These are phyloP conservation scores for Gopherus evgoodei DNA, from an alignment of 2,113 vertebrate genomes.

Conservation along the genomic window DNA sequence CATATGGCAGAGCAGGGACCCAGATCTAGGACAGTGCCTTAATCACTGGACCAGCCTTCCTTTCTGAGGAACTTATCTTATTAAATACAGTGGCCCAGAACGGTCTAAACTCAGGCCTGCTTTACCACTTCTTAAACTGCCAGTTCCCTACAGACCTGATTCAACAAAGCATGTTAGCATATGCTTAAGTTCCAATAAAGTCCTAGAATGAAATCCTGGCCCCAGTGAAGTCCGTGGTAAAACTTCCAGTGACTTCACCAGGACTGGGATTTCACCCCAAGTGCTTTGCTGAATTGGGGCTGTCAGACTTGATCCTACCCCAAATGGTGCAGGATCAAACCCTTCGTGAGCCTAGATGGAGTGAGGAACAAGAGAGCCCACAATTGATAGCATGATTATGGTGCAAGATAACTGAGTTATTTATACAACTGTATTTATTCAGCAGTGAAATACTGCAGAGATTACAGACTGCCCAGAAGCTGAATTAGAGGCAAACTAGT, in stretches of 20 bases:
- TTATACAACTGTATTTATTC: not conserved
- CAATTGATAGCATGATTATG: accelerated
- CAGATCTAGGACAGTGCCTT: not conserved
- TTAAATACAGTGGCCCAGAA: not conserved
- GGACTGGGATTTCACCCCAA: not conserved
- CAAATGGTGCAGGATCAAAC: not conserved
- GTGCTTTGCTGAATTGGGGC: not conserved
- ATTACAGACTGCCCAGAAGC: not conserved
- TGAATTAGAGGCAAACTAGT: not conserved
- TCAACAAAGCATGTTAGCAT: not conserved
- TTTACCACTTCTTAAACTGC: not conserved
- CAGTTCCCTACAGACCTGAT: not conserved
- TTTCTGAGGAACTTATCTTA: not conserved
- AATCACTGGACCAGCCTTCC: not conserved
- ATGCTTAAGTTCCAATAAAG: not conserved
- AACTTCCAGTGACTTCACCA: not conserved
- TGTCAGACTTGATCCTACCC: not conserved
- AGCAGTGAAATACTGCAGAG: not conserved
- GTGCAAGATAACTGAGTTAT: not conserved
- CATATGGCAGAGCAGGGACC: not conserved
- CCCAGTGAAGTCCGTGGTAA: not conserved
- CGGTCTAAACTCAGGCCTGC: not conserved
- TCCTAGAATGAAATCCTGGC: not conserved
- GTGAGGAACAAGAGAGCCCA: not conserved
- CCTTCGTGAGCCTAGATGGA: not conserved